A percentile compares a stretch with the other conserved stretches of the same genome.
Evolutionary conservation across 2,888 invertebrate genomes (phyloP).

Genomic region (Nasonovia ribisnigri): DNA sequence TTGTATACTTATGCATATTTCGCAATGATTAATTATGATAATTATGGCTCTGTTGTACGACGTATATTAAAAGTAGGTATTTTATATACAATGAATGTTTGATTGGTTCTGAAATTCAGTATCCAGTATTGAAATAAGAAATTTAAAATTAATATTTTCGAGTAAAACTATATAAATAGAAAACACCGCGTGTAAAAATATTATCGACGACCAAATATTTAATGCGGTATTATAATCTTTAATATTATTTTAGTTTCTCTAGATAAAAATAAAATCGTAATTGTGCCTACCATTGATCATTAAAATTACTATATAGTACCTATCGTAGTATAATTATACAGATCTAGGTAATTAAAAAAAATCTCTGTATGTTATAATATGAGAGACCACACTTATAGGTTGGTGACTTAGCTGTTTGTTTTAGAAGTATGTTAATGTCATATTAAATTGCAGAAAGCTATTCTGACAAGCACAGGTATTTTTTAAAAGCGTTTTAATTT

Average conservation of each 20-base stretch:
- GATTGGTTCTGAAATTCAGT: slow-evolving; percentile 39
- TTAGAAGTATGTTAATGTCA: not conserved
- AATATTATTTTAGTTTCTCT: not conserved
- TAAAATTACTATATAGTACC: not conserved
- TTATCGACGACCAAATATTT: not conserved
- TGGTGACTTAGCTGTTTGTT: not conserved
- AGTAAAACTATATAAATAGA: not conserved
- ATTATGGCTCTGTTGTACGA: slow-evolving; percentile 5
- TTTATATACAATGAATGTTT: not conserved
- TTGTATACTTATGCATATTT: slow-evolving; percentile 42
- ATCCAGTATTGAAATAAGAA: not conserved
- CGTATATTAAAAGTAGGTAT: not conserved
- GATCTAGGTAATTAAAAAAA: not conserved
- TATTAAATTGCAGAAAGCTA: not conserved
- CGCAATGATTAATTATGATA: slow-evolving; percentile 32
- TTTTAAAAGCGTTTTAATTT: too few species aligned
- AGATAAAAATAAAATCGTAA: not conserved
- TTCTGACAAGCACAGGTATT: too few species aligned
- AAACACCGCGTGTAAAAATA: not conserved
- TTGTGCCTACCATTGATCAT: not conserved
- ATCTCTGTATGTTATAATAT: not conserved
- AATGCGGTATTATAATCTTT: not conserved
- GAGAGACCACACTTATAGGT: not conserved
- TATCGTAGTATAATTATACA: not conserved
- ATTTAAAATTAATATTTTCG: not conserved